phyloP scores from a whole-genome alignment of 2,797 vertebrate species.

The Tenualosa ilisha region DNA sequence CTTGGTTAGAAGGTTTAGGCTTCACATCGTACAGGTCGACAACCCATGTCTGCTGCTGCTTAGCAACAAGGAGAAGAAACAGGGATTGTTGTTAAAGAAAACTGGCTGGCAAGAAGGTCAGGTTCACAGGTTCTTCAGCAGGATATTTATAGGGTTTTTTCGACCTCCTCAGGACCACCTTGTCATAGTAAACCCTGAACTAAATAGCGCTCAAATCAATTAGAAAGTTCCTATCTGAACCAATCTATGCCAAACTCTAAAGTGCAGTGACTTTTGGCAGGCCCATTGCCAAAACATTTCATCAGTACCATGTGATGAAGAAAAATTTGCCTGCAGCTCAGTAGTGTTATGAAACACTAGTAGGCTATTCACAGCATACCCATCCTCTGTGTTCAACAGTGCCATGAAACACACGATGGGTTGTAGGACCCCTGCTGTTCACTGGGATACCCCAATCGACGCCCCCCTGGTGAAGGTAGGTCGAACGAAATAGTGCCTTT shows the following conservation, averaged over 20 bases:
- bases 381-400: neutral
- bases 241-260: neutral
- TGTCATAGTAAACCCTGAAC: neutral
- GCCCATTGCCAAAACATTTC: neutral
- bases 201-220: neutral
- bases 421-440: constrained; percentile 4
- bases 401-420: neutral
- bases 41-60: too few species aligned
- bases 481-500: neutral
- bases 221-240: neutral
- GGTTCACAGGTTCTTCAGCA: neutral
- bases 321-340: neutral
- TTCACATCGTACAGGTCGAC: too few species aligned
- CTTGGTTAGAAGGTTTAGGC: too few species aligned
- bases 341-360: neutral
- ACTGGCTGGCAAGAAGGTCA: too few species aligned
- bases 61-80: too few species aligned
- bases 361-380: neutral
- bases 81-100: too few species aligned
- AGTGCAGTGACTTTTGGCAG: neutral
- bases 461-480: neutral
- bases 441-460: neutral
- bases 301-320: neutral
- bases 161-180: neutral
- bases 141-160: neutral